phyloP scores from a whole-genome alignment of 30 jellyfish, hydroid and myxozoan species.

The Hydractinia symbiolongicarpus region DNA sequence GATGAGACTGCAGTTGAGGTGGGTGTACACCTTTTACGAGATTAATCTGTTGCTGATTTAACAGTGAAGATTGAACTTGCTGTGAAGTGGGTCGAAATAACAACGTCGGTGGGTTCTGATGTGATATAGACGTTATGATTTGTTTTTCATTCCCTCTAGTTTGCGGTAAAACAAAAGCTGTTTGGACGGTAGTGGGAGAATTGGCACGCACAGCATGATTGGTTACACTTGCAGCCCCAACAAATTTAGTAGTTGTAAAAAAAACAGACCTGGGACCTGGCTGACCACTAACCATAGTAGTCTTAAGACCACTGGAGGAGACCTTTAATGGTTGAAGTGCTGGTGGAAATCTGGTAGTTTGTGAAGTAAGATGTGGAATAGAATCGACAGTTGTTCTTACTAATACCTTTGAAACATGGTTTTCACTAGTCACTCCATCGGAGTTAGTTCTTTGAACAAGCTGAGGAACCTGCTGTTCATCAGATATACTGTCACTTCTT shows the following conservation, averaged over 20 bases:
- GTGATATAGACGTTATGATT: neutral
- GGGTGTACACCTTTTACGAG: neutral
- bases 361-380: conserved; percentile 8
- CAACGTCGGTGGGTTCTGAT: conserved; percentile 16
- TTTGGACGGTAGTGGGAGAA: conserved; percentile 19
- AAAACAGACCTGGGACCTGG: conserved; percentile 30
- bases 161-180: conserved; percentile 21
- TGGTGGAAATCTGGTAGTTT: conserved; percentile 15
- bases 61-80: conserved; percentile 15
- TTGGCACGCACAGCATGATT: conserved; percentile 25
- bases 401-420: neutral
- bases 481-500: conserved; percentile 8
- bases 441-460: conserved; percentile 15
- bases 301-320: conserved; percentile 5
- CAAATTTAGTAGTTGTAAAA: conserved; percentile 26
- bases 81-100: conserved; percentile 12
- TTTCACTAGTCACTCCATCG: neutral
- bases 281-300: conserved; percentile 11
- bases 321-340: conserved; percentile 25
- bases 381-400: neutral
- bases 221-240: conserved; percentile 3
- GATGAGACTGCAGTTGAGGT: neutral
- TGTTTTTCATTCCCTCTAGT: conserved; percentile 1
- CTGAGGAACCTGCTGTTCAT: conserved; percentile 5
- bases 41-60: neutral